phyloP scores from a whole-genome alignment of 1,140 invertebrate species.

The Ephestia elutella region DNA sequence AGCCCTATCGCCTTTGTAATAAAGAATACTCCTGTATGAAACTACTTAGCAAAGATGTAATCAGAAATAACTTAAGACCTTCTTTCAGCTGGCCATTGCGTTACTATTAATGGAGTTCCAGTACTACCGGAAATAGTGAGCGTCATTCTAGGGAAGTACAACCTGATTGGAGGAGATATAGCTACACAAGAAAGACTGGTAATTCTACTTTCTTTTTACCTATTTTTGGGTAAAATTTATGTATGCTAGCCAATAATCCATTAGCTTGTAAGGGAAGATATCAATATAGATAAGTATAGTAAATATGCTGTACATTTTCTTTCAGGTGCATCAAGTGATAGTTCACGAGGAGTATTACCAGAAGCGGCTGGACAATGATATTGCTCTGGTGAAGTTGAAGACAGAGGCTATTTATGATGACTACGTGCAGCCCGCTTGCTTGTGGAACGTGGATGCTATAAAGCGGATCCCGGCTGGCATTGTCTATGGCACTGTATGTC shows the following conservation, averaged over 20 bases:
- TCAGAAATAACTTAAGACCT: background rate
- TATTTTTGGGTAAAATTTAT: too few species aligned
- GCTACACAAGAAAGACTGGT: conserved; percentile 45
- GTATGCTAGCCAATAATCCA: too few species aligned
- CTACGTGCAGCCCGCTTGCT: conserved; percentile 61
- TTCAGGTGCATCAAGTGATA: conserved; percentile 49
- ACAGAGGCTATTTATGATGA: conserved; percentile 37
- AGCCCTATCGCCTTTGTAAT: too few species aligned
- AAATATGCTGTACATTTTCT: too few species aligned
- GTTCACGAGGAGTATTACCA: conserved; percentile 38
- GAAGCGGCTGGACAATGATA: conserved; percentile 35
- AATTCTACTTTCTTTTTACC: conserved; percentile 3
- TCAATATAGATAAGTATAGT: too few species aligned
- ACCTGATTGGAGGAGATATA: conserved; percentile 41
- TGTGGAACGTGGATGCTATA: conserved; percentile 33
- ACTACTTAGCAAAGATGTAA: too few species aligned
- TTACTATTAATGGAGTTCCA: conserved; percentile 32
- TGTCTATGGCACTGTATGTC: conserved; percentile 41
- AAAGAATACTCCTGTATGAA: too few species aligned
- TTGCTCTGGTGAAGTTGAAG: conserved; percentile 51
- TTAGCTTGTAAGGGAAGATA: too few species aligned
- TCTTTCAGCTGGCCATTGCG: conserved; percentile 57
- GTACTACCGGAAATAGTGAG: conserved; percentile 36
- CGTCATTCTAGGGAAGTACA: conserved; percentile 52
- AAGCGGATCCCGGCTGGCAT: conserved; percentile 25